Evolutionary conservation across 1,140 invertebrate species (phyloP).

Genomic region (Steinernema feltiae): DNA sequence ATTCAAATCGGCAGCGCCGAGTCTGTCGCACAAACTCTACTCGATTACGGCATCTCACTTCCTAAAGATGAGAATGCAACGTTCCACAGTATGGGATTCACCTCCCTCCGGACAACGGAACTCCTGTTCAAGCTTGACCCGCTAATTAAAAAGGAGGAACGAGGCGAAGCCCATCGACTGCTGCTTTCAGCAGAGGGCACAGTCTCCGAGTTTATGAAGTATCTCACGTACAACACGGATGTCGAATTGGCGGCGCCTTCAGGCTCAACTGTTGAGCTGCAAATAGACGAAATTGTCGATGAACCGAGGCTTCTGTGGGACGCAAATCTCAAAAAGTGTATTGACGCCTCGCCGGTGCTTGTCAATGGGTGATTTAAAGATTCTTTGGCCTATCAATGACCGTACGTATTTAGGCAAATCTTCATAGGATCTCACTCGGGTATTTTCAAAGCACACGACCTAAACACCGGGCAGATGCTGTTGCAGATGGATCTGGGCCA

Average conservation of each 20-base stretch:
- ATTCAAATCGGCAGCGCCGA: not conserved
- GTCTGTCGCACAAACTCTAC: not conserved
- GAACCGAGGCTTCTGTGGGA: not conserved
- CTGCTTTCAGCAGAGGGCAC: not conserved
- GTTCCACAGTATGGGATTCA: not conserved
- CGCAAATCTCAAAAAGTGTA: not conserved
- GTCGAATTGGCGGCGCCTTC: not conserved
- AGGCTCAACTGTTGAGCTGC: not conserved
- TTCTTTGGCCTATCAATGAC: not conserved
- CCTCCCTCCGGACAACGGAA: not conserved
- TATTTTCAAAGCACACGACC: not conserved
- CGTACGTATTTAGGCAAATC: not conserved
- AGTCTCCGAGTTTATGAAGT: not conserved
- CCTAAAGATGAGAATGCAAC: not conserved
- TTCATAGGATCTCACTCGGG: not conserved
- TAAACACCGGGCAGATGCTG: not conserved
- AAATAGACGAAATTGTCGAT: not conserved
- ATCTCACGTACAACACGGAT: too few relatives aligned
- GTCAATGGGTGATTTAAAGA: not conserved
- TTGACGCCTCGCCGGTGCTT: not conserved
- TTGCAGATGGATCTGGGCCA: not conserved
- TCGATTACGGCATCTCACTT: not conserved
- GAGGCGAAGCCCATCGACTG: not conserved
- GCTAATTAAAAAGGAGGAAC: not conserved
- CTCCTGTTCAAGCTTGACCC: constrained; percentile 2